Base-by-base conservation (phyloP, 2,797 vertebrate species). In the Thripadectes ignobilis region DNA sequence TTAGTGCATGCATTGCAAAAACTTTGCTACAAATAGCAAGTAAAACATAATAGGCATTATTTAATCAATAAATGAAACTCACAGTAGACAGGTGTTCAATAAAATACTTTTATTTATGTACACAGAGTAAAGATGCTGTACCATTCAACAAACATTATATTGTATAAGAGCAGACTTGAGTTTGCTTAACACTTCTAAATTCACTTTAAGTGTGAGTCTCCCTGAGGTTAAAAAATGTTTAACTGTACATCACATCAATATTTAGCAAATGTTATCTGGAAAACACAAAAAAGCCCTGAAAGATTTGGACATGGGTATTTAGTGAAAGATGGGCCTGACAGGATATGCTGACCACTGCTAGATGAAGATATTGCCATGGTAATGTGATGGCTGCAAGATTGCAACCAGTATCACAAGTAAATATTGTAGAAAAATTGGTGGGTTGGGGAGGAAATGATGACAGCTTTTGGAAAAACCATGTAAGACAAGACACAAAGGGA, bases 101-200 rank as follows among this genome's bases (percentile, higher is more conserved):
- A 90, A 95, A 96, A 93, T 84, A 89, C 7, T 86, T 97, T 95
- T 96, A 97, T 92, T 96, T 92, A 85, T 36, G 20, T 72, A 92
- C 51, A 75, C 17, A 67, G 15, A 3, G 4, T 82, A 74, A 91
- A 94, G 77, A 83, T 21, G 7, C 23, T 51, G n/a, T 65, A 75
- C 5, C 51, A 63, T 85, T 78, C 36, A 84, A 84, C 23, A 85
- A 71, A 49, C 0, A 0, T 72, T 86, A 41, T 9, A 54, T 20
- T 54, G 39, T 77, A 62, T 32, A 71, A 68, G 39, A 88, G 30
- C n/a, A 85, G 39, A 72, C 22, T 38, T 57, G 15, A 68, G 45
- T 76, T 89, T 67, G 66, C 38, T 71, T 85, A 89, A 82, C 12
- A 76, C 7, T 80, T 89, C 36, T 73, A 69, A 86, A 63, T 57